These are phyloP conservation scores for Polypterus bichir DNA, from an alignment of 2,113 vertebrate species.

Conservation along the genomic window DNA sequence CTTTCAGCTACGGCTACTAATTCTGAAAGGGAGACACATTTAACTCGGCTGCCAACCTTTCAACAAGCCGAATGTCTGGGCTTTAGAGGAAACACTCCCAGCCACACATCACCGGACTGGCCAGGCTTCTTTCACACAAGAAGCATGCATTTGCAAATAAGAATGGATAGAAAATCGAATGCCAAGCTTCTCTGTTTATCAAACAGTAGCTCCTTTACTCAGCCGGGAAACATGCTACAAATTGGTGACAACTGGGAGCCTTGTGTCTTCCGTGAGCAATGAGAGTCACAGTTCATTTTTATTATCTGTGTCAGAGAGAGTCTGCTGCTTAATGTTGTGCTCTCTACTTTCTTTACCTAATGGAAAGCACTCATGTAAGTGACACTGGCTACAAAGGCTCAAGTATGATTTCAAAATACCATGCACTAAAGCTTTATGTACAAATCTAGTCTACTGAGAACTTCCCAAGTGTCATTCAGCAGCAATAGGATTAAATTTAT, in stretches of 20 bases:
- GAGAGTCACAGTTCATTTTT: conserved; percentile 34
- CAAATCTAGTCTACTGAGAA: background rate
- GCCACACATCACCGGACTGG: conserved; percentile 11
- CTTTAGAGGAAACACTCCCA: conserved; percentile 19
- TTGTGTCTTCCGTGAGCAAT: conserved; percentile 24
- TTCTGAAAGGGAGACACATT: conserved; percentile 17
- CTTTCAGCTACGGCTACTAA: conserved; percentile 15
- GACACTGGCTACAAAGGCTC: background rate
- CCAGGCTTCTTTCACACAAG: conserved; percentile 28
- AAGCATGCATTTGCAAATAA: conserved; percentile 62
- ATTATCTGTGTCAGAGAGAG: conserved; percentile 33
- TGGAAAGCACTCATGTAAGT: conserved; percentile 6
- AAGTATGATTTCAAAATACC: background rate
- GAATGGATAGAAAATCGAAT: conserved; percentile 54
- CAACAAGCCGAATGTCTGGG: conserved; percentile 20
- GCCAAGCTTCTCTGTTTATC: conserved; percentile 64
- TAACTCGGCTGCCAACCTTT: conserved; percentile 28
- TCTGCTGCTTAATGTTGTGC: conserved; percentile 18
- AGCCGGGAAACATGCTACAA: conserved; percentile 37
- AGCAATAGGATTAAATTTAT: background rate
- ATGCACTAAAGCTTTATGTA: background rate
- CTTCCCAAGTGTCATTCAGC: background rate
- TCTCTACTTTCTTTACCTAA: conserved; percentile 4
- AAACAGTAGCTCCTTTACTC: conserved; percentile 61
- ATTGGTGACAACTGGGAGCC: conserved; percentile 42